These are phyloP conservation scores for Salticus scenicus DNA, from an alignment of 2,888 invertebrate genomes.

Conservation along the genomic window DNA sequence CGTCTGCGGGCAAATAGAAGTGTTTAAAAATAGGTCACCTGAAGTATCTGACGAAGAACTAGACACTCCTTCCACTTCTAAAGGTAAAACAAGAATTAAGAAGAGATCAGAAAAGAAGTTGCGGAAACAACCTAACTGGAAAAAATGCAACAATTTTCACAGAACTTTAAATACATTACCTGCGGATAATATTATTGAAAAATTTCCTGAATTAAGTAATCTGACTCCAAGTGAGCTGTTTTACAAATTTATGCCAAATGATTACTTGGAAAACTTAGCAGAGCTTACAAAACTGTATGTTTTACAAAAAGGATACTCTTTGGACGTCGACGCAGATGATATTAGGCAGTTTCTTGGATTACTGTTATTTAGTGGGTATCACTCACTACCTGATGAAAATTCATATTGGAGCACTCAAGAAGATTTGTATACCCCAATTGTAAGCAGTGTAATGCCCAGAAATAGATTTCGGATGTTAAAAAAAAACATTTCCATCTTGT, in stretches of 20 bases:
- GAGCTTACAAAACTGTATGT: background rate
- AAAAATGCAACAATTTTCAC: background rate
- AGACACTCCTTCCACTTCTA: slow-evolving; percentile 14
- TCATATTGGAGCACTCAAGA: background rate
- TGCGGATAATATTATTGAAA: background rate
- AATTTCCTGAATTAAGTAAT: background rate
- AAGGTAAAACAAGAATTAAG: background rate
- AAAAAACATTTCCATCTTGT: slow-evolving; percentile 2
- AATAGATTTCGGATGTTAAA: no score
- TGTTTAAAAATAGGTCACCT: background rate
- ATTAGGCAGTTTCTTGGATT: background rate
- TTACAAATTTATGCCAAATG: background rate
- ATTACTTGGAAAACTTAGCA: background rate
- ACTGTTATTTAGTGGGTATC: background rate
- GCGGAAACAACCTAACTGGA: background rate
- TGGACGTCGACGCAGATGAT: background rate
- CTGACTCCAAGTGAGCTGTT: background rate
- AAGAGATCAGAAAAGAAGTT: background rate
- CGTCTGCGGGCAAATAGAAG: background rate
- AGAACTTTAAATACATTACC: slow-evolving; percentile 2
- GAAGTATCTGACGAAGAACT: background rate
- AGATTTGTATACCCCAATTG: background rate
- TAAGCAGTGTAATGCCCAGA: no score
- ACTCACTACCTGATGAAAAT: background rate
- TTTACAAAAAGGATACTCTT: background rate